phyloP scores from a whole-genome alignment of 2,113 vertebrate species.

The Oreotrochilus melanogaster region DNA sequence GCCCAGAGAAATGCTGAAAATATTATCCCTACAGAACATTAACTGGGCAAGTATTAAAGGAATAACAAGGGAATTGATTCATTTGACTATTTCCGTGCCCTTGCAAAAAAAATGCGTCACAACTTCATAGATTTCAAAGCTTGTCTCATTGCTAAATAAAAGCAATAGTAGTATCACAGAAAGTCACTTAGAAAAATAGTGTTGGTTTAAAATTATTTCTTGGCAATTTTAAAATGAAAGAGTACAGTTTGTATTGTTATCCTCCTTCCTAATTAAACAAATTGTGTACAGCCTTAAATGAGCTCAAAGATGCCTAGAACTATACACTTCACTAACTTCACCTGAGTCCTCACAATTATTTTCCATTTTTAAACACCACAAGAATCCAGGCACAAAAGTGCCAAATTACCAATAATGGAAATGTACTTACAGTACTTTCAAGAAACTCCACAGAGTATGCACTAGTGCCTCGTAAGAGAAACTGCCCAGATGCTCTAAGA shows the following conservation, averaged over 20 bases:
- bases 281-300: not conserved
- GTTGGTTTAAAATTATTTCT: not conserved
- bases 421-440: not conserved
- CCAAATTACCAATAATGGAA: not conserved
- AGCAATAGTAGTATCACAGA: not conserved
- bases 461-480: not conserved
- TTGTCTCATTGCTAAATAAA: not conserved
- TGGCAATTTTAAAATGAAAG: not conserved
- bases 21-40: not conserved
- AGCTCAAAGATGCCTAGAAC: not conserved
- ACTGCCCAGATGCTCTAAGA: not conserved
- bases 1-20: not conserved
- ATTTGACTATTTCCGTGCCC: not conserved
- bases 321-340: not conserved
- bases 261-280: not conserved
- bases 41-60: not conserved
- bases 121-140: not conserved
- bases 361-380: not conserved
- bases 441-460: not conserved
- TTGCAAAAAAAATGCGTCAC: not conserved
- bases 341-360: not conserved
- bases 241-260: not conserved
- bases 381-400: not conserved
- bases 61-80: rapidly evolving
- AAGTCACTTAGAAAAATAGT: not conserved